Conservation (phyloP, 2,888 invertebrate species). For the Caenorhabditis virilis region DNA sequence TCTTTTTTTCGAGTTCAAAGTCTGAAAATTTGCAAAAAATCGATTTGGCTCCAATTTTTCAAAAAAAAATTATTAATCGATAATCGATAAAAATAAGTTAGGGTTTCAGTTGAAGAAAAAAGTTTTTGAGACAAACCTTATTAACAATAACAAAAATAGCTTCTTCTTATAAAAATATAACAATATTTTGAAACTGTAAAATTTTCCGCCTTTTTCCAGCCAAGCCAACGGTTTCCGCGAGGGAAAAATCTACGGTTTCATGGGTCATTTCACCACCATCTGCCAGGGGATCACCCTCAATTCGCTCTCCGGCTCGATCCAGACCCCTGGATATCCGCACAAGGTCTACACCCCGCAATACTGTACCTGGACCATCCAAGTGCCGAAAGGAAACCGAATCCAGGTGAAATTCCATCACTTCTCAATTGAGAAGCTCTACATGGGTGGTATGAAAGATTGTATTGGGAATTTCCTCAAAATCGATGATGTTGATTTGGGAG, state of each 20-base stretch:
- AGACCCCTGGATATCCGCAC: conserved; percentile 64
- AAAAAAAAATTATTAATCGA: no score
- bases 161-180: no score
- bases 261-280: conserved; percentile 61
- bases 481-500: conserved; percentile 37
- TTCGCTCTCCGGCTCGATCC: conserved; percentile 52
- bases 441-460: conserved; percentile 1
- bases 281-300: conserved; percentile 53
- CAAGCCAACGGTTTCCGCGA: conserved; percentile 11
- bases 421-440: conserved; percentile 14
- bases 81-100: no score
- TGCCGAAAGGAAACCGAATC: conserved; percentile 51
- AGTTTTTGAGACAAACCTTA: no score
- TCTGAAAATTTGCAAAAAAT: no score
- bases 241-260: conserved; percentile 56
- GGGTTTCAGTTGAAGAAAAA: no score
- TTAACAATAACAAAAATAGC: no score
- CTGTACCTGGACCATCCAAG: conserved; percentile 46
- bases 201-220: no score
- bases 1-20: no score
- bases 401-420: conserved; percentile 55
- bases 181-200: no score
- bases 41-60: no score
- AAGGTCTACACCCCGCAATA: conserved; percentile 29
- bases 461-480: conserved; percentile 11